Evolutionary conservation across 2,113 vertebrate genomes (phyloP), one percentile per base, ranked within the genome.

Genomic region (Suncus etruscus): DNA sequence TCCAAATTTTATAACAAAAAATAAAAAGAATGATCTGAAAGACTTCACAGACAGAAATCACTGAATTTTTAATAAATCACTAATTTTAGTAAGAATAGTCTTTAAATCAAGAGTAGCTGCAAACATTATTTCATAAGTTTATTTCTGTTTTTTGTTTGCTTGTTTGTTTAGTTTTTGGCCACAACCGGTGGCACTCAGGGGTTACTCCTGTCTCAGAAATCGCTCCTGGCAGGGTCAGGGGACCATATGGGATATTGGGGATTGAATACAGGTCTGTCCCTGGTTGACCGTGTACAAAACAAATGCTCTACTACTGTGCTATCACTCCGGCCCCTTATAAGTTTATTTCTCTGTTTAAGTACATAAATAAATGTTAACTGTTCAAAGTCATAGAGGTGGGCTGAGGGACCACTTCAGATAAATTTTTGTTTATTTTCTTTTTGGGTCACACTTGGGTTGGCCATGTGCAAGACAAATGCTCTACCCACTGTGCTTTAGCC

Each of bases 1-100:
- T 39, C 39, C 39, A 39, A 39, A 39, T 39, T 39, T 5, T 39
- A 39, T 39, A 39, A 39, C 39, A 39, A 78, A 87, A 84, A 63
- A 51, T 72, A 86, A 79, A 89, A 89, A 74, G 78, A 68, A 80
- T 69, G 12, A 87, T 50, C 8, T 48, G 8, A 87, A 82, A 91
- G 6, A 81, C 90, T 73, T 76, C 50, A 88, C 11, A 91, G 84
- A 92, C 77, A 95, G 77, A 95, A 96, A 93, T 87, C 84, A 86
- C 66, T 94, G 89, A 88, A 69, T 54, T 89, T 96, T 80, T 76
- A 25, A 31, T 7, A 91, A 68, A 83, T 58, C 29, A 89, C 25
- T 86, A 12, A 75, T 70, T 87, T 79, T 24, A 50, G 29, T 11
- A 85, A 63, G 14, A 63, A 11, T 73, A 54, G 87, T 92, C 91